Evolutionary conservation across 1,140 invertebrate genomes (phyloP).

Genomic region (Holcopasites calliopsidis): DNA sequence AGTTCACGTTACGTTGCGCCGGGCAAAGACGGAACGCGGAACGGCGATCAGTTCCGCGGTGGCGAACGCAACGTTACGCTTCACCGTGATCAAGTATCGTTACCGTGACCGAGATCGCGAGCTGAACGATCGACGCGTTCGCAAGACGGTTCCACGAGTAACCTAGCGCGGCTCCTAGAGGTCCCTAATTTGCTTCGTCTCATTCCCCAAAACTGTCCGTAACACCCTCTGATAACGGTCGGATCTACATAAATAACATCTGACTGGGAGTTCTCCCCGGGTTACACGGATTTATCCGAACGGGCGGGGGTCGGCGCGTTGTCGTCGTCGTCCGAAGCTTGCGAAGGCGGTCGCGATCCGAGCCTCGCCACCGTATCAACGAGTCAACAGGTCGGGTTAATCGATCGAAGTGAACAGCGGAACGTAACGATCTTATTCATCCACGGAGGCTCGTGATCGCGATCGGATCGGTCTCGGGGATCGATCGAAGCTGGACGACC

Average conservation of each 20-base stretch:
- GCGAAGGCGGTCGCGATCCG: neutral
- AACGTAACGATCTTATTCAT: conserved; percentile 48
- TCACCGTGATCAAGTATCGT: conserved; percentile 38
- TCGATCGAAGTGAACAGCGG: conserved; percentile 46
- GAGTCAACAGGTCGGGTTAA: conserved; percentile 51
- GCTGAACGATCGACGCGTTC: conserved; percentile 42
- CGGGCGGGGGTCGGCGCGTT: neutral
- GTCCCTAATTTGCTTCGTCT: conserved; percentile 54
- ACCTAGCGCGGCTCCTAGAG: conserved; percentile 57
- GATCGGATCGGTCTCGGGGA: neutral
- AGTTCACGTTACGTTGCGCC: neutral
- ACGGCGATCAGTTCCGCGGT: neutral
- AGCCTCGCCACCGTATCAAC: conserved; percentile 31
- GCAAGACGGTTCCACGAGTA: conserved; percentile 56
- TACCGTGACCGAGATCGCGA: conserved; percentile 5
- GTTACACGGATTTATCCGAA: conserved; percentile 34
- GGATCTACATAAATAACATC: conserved; percentile 59
- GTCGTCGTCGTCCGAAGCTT: neutral
- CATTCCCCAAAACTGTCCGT: conserved; percentile 60
- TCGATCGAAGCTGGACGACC: neutral
- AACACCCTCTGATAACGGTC: conserved; percentile 70
- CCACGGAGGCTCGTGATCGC: conserved; percentile 30
- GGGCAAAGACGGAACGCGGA: neutral
- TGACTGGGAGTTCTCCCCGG: conserved; percentile 35
- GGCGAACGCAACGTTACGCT: neutral